Evolutionary conservation across 2,797 vertebrate genomes (phyloP), one percentile per base, ranked within the genome.

Genomic region (Gallinago solitaria): DNA sequence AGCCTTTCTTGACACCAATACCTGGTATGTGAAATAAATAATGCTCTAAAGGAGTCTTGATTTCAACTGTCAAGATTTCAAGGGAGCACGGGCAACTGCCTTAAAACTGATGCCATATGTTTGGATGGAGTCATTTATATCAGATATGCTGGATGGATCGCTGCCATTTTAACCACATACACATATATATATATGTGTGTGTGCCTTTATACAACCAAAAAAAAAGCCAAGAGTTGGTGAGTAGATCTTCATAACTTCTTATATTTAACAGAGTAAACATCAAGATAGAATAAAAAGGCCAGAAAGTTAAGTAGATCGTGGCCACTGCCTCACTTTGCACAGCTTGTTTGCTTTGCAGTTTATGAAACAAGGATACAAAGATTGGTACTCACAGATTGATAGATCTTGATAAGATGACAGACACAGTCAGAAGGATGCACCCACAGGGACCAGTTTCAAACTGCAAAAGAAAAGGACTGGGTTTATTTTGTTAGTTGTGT

Each of bases 351-450:
- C 70, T 51, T 67, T 73, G 64, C 19, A 70, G 13, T 57, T 90
- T 39, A 47, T 51, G 37, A 48, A 69, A 87, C 12, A 54, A 48
- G 48, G 61, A 87, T 14, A 63, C 11, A 93, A 23, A 93, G 88
- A 32, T 17, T 17, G 41, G 16, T 95, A 99, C 98, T 98, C 96
- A 99, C 99, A 97, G 98, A 56, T 98, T 98, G 68, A 98, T 93
- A 39, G 99, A 98, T 97, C 99, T 98, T 83, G 99, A 99, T 71
- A 99, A 97, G 96, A 99, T 97, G 87, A 98, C 98, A 14, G 99
- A 99, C 91, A 99, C 79, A 4, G 98, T 98, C 75, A 99, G 98
- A 67, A 99, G 98, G 87, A 99, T 89, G 92, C 99, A 99, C 17
- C 99, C 99, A 3, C 97, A 98, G 32, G 98, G 98, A 59, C 99